Evolutionary conservation across 2,113 vertebrate species (phyloP).

Genomic region (Pteropus alecto): DNA sequence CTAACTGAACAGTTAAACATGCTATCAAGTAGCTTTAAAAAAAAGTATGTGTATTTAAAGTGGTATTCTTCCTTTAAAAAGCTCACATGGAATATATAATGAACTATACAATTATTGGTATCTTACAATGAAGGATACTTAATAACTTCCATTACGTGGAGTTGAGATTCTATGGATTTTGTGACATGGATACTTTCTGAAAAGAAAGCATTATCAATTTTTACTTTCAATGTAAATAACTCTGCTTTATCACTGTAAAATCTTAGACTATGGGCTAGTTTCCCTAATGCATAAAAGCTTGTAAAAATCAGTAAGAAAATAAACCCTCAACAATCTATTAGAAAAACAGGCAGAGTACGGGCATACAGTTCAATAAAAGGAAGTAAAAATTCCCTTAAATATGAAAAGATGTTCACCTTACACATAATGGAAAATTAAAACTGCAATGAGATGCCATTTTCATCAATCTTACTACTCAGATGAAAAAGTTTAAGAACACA

Average conservation of each 20-base stretch:
- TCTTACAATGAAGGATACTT: not conserved
- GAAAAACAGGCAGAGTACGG: not conserved
- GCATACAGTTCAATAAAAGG: not conserved
- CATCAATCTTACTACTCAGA: not conserved
- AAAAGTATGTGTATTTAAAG: not conserved
- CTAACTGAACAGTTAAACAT: not conserved
- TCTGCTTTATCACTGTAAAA: not conserved
- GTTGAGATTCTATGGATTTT: not conserved
- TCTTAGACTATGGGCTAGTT: not conserved
- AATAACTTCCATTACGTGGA: not conserved
- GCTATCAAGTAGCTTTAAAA: not conserved
- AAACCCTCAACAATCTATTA: not conserved
- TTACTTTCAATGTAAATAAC: not conserved
- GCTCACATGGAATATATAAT: not conserved
- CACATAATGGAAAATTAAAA: not conserved
- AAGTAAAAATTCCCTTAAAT: not conserved
- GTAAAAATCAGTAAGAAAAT: not conserved
- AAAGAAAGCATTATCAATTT: not conserved
- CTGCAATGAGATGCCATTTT: not conserved
- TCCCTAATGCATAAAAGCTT: not conserved
- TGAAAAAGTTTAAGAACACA: not conserved
- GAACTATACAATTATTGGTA: not conserved
- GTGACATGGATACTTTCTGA: not conserved
- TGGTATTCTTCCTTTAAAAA: not conserved
- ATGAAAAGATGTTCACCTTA: not conserved